These are phyloP conservation scores for Rotaria sp. DNA, from an alignment of 2,888 invertebrate species.

Conservation along the genomic window DNA sequence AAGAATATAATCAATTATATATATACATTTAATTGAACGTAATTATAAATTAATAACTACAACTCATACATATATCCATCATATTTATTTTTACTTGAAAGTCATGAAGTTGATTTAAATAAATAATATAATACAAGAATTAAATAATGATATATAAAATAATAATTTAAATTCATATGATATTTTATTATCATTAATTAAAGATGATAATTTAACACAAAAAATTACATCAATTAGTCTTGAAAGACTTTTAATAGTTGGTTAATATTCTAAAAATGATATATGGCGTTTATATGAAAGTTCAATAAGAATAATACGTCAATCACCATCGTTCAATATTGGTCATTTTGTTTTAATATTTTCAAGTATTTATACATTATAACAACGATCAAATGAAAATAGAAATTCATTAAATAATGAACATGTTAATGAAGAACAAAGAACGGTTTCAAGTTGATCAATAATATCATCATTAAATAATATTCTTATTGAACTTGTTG, in stretches of 20 bases:
- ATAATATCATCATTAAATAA: background rate
- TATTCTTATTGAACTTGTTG: slow-evolving; percentile 18
- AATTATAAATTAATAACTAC: background rate
- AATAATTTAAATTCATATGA: background rate
- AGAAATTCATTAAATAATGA: background rate
- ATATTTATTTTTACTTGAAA: slow-evolving; percentile 6
- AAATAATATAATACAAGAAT: too few relatives aligned
- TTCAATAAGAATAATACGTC: background rate
- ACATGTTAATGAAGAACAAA: background rate
- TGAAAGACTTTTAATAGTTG: background rate
- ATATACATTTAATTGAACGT: slow-evolving; percentile 22
- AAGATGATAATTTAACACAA: slow-evolving; percentile 20
- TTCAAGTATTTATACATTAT: slow-evolving; percentile 4
- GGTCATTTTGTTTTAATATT: background rate
- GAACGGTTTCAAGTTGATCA: background rate
- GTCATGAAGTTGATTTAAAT: slow-evolving; percentile 27
- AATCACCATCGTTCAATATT: too few relatives aligned
- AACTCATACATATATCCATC: slow-evolving; percentile 10
- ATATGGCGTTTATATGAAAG: slow-evolving; percentile 10
- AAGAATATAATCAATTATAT: background rate
- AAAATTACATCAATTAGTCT: background rate
- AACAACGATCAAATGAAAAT: background rate
- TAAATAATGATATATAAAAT: too few relatives aligned
- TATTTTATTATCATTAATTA: background rate
- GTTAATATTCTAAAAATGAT: background rate